Percentiles rank a stretch among this genome's conserved stretches.
Evolutionary conservation across 2,888 invertebrate genomes (phyloP).

Genomic region (Stratiomys singularior): DNA sequence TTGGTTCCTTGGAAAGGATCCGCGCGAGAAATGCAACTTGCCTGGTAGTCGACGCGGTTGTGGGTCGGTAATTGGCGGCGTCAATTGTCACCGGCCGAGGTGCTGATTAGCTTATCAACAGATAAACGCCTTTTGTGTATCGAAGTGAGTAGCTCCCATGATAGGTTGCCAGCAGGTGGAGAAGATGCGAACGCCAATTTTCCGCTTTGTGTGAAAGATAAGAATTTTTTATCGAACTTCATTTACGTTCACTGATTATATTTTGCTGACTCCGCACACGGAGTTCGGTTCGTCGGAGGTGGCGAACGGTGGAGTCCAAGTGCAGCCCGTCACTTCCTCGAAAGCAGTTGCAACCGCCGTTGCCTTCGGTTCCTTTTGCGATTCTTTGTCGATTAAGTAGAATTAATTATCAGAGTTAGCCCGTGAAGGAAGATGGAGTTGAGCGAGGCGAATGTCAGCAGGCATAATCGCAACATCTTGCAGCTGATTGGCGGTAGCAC

Average conservation of each 20-base stretch:
- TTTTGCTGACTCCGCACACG: conserved; percentile 25
- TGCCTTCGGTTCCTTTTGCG: background rate
- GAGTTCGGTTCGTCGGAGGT: background rate
- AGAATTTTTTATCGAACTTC: conserved; percentile 36
- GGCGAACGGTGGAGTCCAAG: background rate
- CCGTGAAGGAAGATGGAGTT: conserved; percentile 27
- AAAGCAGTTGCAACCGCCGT: background rate
- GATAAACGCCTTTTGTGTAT: conserved; percentile 32
- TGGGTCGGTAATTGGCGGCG: background rate
- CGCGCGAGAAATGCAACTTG: too few species aligned
- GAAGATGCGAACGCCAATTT: conserved; percentile 4
- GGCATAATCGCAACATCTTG: conserved; percentile 65
- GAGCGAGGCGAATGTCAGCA: conserved; percentile 55
- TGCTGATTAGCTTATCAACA: conserved; percentile 33
- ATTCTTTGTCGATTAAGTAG: background rate
- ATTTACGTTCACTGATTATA: conserved; percentile 30
- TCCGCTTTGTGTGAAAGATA: conserved; percentile 18
- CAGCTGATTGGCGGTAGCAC: conserved; percentile 59
- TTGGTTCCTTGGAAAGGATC: too few species aligned
- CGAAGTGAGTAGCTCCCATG: conserved; percentile 11
- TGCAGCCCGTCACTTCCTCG: background rate
- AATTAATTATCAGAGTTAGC: background rate
- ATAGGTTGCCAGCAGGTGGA: conserved; percentile 6
- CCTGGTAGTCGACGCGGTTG: too few species aligned
- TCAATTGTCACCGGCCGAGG: background rate